Conservation (phyloP, 1,140 invertebrate species). For the Scaptomyza graminum region DNA sequence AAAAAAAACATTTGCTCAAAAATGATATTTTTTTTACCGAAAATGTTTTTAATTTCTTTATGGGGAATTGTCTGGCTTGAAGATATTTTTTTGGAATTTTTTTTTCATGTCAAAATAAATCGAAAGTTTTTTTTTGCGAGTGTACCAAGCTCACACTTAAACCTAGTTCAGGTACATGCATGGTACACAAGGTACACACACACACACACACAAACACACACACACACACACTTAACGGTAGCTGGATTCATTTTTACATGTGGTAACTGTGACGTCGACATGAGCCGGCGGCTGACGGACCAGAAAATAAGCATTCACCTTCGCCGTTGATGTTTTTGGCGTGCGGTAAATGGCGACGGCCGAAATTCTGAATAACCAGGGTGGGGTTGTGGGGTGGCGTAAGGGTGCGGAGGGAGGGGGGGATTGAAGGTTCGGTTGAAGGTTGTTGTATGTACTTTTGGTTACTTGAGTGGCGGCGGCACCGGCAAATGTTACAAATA, state of each 20-base stretch:
- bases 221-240: constrained; percentile 20
- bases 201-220: no score
- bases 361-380: constrained; percentile 22
- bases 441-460: constrained; percentile 43
- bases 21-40: no score
- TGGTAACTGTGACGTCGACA: constrained; percentile 65
- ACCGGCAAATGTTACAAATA: constrained; percentile 79
- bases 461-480: constrained; percentile 55
- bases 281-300: constrained; percentile 76
- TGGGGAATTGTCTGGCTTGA: no score
- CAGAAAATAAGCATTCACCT: constrained; percentile 78
- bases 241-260: constrained; percentile 68
- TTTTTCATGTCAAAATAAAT: no score
- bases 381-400: not conserved
- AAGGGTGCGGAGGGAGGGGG: not conserved
- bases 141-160: not conserved
- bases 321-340: constrained; percentile 73
- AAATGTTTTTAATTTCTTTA: no score
- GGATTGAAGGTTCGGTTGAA: not conserved
- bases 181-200: not conserved
- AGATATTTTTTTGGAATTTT: no score
- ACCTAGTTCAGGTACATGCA: constrained; percentile 2
- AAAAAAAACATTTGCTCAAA: not conserved
- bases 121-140: not conserved
- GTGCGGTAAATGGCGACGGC: constrained; percentile 71